These are phyloP conservation scores for Phainopepla nitens DNA, from an alignment of 2,113 vertebrate genomes.

Conservation along the genomic window DNA sequence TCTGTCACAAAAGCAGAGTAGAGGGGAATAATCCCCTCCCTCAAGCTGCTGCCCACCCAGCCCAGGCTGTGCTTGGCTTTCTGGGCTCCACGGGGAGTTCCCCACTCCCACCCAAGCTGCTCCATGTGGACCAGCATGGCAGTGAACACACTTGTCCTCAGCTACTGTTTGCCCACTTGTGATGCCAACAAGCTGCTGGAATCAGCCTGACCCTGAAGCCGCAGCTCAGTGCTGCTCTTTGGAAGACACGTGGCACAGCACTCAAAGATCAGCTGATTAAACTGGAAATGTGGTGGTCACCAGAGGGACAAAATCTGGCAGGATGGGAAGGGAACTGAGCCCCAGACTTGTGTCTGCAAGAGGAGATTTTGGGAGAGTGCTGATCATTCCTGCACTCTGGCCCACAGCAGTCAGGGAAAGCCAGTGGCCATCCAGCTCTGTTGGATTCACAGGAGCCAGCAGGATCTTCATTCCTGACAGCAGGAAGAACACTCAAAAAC, in stretches of 20 bases:
- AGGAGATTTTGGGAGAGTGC: neutral
- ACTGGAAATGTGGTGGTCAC: neutral
- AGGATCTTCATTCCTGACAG: neutral
- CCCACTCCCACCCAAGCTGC: neutral
- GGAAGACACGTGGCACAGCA: neutral
- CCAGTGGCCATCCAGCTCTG: neutral
- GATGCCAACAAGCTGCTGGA: neutral
- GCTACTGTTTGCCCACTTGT: neutral
- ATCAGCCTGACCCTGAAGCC: neutral
- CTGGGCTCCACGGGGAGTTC: neutral
- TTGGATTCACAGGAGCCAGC: neutral
- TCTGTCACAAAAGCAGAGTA: neutral
- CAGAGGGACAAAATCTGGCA: neutral
- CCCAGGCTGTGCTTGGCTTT: neutral
- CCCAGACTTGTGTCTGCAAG: neutral
- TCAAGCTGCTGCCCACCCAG: neutral
- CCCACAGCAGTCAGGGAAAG: neutral
- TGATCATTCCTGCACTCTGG: neutral
- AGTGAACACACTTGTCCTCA: accelerated
- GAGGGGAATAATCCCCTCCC: neutral
- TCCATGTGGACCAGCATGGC: neutral
- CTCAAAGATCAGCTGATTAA: neutral
- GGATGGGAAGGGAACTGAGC: neutral
- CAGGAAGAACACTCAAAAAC: accelerated
- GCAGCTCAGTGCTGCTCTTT: neutral